Conservation (phyloP, 2,888 invertebrate genomes). For the Agonum fuliginosum region DNA sequence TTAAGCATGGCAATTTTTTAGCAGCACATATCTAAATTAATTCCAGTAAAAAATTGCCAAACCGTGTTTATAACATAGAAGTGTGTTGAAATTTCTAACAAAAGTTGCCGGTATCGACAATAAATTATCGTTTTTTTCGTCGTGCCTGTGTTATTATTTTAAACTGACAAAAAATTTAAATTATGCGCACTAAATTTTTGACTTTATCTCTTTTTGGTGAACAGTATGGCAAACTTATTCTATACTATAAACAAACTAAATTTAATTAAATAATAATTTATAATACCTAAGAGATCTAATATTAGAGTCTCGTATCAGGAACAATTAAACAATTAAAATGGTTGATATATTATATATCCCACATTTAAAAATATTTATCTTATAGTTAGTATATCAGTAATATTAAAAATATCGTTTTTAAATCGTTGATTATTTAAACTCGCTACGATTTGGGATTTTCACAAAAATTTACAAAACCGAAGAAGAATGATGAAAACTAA, state of each 20-base stretch:
- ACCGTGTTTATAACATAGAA: no score
- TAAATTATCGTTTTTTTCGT: no score
- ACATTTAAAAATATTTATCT: constrained; percentile 30
- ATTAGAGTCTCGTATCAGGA: constrained; percentile 37
- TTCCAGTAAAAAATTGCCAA: no score
- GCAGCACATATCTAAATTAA: no score
- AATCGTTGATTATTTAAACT: constrained; percentile 3
- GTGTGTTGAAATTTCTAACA: no score
- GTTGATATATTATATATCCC: constrained; percentile 6
- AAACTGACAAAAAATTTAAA: no score
- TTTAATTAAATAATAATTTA: constrained; percentile 30
- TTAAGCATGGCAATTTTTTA: no score
- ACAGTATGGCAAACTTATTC: constrained; percentile 3
- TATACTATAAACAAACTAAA: constrained; percentile 10
- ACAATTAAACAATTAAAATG: constrained; percentile 36
- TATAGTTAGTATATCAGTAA: constrained; percentile 25
- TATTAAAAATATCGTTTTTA: constrained; percentile 39
- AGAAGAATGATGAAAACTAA: no score
- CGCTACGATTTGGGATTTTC: not conserved
- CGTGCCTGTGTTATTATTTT: no score
- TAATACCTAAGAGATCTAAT: constrained; percentile 42
- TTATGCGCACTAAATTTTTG: no score
- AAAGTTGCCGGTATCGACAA: no score
- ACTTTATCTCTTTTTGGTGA: not conserved
- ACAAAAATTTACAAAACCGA: constrained; percentile 8